Evolutionary conservation across 2,888 invertebrate species (phyloP), one percentile per base, ranked within the genome.

Genomic region (Eueremaeus valkanovi): DNA sequence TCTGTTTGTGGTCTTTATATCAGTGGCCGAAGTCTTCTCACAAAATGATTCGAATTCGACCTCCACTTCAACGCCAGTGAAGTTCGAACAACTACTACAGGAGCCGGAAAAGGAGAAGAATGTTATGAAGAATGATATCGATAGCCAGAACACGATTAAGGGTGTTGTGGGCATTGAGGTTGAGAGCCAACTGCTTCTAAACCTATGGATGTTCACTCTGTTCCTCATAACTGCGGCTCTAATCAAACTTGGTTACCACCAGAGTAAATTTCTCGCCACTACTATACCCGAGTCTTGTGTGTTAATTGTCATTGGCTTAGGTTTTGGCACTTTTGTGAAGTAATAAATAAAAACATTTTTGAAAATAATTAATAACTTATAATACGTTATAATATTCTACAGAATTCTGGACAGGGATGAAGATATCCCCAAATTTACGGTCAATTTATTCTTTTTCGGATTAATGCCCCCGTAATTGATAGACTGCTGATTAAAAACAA

Each of bases 381-480:
- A 24, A 55, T 9, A 55, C 11, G 13, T n/a, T 58, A 8, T 9
- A 29, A 8, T 8, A 58, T 16, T 58, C 18, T 21, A 51, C 18
- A 58, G 29, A 29, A 29, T 29, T 49, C 16, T 18, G 5, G n/a
- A n/a, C n/a, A n/a, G 18, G n/a, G 3, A 11, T 13, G 5, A 49
- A 49, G 49, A 49, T n/a, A 11, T 58, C 18, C 80, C 80, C n/a
- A 76, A 77, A 18, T 85, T 84, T 81, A 82, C 82, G 77, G 83
- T 84, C 49, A 81, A 83, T 75, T 81, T 82, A 13, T 87, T 87
- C 81, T 86, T 87, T 81, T 83, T 85, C 76, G 84, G 83, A 76
- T 82, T 87, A 0, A 82, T 87, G 33, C 87, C 87, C 2, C 87
- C 87, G 86, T 86, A 82, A 84, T 85, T 83, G 33, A 58, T 3